These are phyloP conservation scores for Eilema caniola DNA, from an alignment of 2,888 invertebrate species.

Conservation along the genomic window DNA sequence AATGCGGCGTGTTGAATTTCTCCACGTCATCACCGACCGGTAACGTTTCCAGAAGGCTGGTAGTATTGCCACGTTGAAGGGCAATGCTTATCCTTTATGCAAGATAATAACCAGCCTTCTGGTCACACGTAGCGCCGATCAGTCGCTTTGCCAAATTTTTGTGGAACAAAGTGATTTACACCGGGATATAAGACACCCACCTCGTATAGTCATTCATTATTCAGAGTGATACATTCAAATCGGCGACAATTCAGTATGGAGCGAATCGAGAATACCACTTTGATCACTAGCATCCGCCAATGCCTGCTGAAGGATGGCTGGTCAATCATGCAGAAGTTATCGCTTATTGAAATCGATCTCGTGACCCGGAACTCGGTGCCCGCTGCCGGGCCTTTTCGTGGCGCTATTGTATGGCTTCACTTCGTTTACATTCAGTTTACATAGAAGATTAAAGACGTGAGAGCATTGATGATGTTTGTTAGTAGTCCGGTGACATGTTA, in stretches of 20 bases:
- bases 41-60: too few species aligned
- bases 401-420: slow-evolving; percentile 61
- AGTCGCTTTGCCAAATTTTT: too few species aligned
- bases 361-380: slow-evolving; percentile 30
- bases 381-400: slow-evolving; percentile 59
- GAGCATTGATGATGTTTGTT: slow-evolving; percentile 8
- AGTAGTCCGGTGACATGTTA: background rate
- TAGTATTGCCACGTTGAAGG: too few species aligned
- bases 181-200: slow-evolving; percentile 3
- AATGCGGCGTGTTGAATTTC: too few species aligned
- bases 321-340: slow-evolving; percentile 76
- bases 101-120: too few species aligned
- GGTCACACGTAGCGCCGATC: too few species aligned
- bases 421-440: slow-evolving; percentile 48
- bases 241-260: slow-evolving; percentile 41
- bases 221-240: slow-evolving; percentile 53
- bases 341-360: slow-evolving; percentile 79
- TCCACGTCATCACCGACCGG: too few species aligned
- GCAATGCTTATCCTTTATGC: too few species aligned
- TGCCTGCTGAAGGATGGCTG: slow-evolving; percentile 56
- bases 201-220: slow-evolving; percentile 40
- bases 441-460: slow-evolving; percentile 41
- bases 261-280: slow-evolving; percentile 50
- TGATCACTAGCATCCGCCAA: slow-evolving; percentile 64
- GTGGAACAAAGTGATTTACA: background rate